Percentiles rank a stretch among this genome's conserved stretches.
phyloP scores from a whole-genome alignment of 1,140 invertebrate genomes.

The Dendrolimus kikuchii region DNA sequence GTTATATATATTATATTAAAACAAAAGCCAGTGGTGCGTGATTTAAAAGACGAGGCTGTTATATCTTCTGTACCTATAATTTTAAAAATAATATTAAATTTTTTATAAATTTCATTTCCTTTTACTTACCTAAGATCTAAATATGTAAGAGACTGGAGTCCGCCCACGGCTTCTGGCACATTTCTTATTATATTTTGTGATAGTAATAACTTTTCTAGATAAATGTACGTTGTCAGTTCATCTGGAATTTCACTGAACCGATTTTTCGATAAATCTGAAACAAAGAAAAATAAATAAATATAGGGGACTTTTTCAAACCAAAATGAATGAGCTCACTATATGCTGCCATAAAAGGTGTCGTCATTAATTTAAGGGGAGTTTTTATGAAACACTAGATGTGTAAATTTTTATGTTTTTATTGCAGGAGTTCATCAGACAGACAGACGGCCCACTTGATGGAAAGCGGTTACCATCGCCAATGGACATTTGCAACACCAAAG shows the following conservation, averaged over 20 bases:
- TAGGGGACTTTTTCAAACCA: background rate
- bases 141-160: constrained; percentile 88
- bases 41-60: too few species aligned
- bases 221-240: constrained; percentile 89
- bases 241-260: constrained; percentile 90
- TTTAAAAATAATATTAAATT: background rate
- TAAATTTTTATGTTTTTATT: too few species aligned
- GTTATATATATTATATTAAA: too few species aligned
- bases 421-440: too few species aligned
- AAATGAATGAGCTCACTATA: background rate
- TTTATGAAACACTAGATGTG: too few species aligned
- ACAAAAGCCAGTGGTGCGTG: too few species aligned
- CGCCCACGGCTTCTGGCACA: constrained; percentile 87
- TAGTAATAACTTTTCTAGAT: constrained; percentile 88
- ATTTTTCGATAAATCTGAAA: constrained; percentile 95
- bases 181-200: constrained; percentile 93
- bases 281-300: constrained; percentile 26
- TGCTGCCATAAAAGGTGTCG: too few species aligned
- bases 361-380: too few species aligned
- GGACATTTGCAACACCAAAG: too few species aligned
- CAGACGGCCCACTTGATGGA: too few species aligned
- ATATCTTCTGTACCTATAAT: background rate
- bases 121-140: constrained; percentile 85
- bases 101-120: background rate
- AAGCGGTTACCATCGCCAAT: too few species aligned